A percentile compares a stretch with the other conserved stretches of the same genome.
phyloP scores from a whole-genome alignment of 2,888 invertebrate genomes.

The Cylloceria caligata region DNA sequence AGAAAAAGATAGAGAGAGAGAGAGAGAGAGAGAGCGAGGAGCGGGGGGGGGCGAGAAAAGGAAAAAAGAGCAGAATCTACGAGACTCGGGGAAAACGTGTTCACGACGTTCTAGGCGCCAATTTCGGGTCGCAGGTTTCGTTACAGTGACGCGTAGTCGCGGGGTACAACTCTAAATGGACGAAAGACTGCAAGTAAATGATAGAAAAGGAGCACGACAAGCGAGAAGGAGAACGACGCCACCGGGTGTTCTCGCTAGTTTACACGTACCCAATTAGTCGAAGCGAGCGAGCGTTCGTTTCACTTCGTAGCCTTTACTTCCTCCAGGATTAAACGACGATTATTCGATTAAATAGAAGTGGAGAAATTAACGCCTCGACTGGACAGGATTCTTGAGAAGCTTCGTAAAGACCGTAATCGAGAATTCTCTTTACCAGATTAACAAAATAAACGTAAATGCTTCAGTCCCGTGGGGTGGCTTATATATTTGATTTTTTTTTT shows the following conservation, averaged over 20 bases:
- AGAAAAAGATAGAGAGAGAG: conserved; percentile 35
- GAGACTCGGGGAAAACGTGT: conserved; percentile 45
- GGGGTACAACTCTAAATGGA: conserved; percentile 11
- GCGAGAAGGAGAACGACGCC: conserved; percentile 44
- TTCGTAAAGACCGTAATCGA: neutral
- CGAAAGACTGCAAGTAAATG: conserved; percentile 1
- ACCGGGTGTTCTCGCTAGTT: conserved; percentile 37
- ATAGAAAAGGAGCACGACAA: conserved; percentile 13
- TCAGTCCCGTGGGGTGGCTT: neutral
- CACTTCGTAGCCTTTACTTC: conserved; percentile 15
- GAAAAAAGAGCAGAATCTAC: conserved; percentile 48
- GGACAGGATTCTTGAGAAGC: neutral
- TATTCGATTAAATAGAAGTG: conserved; percentile 53
- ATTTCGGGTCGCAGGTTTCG: conserved; percentile 65
- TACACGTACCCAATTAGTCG: conserved; percentile 65
- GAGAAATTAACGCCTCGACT: neutral
- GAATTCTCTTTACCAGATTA: neutral
- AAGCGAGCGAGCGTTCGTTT: conserved; percentile 20
- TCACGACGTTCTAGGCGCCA: conserved; percentile 56
- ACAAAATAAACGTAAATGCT: neutral
- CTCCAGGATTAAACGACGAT: conserved; percentile 56
- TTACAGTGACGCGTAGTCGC: conserved; percentile 44
- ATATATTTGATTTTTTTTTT: neutral
- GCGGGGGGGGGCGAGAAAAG: too few relatives aligned
- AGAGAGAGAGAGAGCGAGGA: too few relatives aligned